Conservation (phyloP, 2,888 invertebrate genomes). For the Plusia festucae region DNA sequence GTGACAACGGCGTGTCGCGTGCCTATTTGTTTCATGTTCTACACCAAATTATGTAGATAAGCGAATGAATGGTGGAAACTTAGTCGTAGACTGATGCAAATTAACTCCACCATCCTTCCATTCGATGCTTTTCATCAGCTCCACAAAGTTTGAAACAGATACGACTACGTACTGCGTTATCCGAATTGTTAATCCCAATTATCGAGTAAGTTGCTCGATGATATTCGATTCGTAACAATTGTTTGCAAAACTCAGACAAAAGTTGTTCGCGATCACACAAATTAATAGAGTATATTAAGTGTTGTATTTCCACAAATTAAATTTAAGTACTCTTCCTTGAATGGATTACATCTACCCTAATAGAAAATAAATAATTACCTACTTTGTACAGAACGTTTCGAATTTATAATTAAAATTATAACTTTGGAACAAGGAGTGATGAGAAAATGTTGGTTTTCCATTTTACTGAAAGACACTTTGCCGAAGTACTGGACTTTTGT, state of each 20-base stretch:
- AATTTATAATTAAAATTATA: conserved; percentile 82
- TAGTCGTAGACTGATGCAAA: conserved; percentile 83
- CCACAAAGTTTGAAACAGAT: conserved; percentile 79
- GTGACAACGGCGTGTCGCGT: conserved; percentile 79
- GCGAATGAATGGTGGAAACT: conserved; percentile 85
- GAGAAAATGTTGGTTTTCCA: conserved; percentile 82
- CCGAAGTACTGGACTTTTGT: conserved; percentile 63
- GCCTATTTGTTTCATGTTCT: conserved; percentile 84
- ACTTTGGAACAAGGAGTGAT: conserved; percentile 74
- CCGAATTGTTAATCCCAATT: conserved; percentile 70
- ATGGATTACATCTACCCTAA: conserved; percentile 47
- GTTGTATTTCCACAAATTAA: conserved; percentile 47
- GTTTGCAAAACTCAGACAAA: conserved; percentile 38
- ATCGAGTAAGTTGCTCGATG: conserved; percentile 62
- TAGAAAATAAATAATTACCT: conserved; percentile 68
- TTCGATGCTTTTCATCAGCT: conserved; percentile 79
- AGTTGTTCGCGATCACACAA: conserved; percentile 50
- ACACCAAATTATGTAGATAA: conserved; percentile 87
- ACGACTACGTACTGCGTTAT: conserved; percentile 62
- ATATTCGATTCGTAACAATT: conserved; percentile 42
- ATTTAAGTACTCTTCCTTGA: conserved; percentile 55
- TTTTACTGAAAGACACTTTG: conserved; percentile 75
- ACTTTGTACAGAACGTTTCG: conserved; percentile 67
- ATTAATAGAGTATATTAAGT: conserved; percentile 60
- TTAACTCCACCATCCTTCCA: conserved; percentile 80